These are phyloP conservation scores for Prietella phreatophila DNA, from an alignment of 2,113 vertebrate genomes.

Conservation along the genomic window DNA sequence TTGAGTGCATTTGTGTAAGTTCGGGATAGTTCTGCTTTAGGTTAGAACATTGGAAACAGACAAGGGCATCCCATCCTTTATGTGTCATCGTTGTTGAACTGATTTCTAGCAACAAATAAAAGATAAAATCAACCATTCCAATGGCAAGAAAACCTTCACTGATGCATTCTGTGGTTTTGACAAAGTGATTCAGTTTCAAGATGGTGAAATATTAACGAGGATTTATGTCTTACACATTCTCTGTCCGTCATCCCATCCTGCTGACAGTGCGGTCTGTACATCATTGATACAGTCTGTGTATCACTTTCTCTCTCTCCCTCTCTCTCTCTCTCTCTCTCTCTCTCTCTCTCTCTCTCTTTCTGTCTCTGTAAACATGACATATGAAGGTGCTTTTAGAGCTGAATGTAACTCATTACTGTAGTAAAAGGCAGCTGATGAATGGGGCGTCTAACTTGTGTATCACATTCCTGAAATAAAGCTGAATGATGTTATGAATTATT, in stretches of 20 bases:
- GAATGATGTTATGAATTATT: slow-evolving; percentile 59
- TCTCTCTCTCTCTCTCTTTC: neutral
- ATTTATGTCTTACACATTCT: slow-evolving; percentile 47
- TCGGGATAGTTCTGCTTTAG: neutral
- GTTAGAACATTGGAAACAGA: neutral
- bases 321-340: neutral
- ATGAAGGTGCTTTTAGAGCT: neutral
- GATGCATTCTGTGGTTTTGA: slow-evolving; percentile 4
- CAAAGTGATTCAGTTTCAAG: slow-evolving; percentile 45
- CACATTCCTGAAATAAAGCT: slow-evolving; percentile 53
- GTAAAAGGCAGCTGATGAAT: slow-evolving; percentile 43
- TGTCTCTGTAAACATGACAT: neutral
- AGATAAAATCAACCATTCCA: neutral
- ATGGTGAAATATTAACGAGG: slow-evolving; percentile 56
- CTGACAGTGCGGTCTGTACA: slow-evolving; percentile 36
- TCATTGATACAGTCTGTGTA: slow-evolving; percentile 29
- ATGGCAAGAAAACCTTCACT: neutral
- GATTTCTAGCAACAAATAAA: neutral
- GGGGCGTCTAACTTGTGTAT: slow-evolving; percentile 47
- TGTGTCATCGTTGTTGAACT: neutral
- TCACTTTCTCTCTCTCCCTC: neutral
- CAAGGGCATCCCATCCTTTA: neutral
- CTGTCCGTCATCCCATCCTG: slow-evolving; percentile 39
- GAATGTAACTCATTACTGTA: slow-evolving; percentile 43
- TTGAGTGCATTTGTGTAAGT: neutral